Base-by-base conservation (phyloP, 2,888 invertebrate species). In the Pantelozetes paolii region DNA sequence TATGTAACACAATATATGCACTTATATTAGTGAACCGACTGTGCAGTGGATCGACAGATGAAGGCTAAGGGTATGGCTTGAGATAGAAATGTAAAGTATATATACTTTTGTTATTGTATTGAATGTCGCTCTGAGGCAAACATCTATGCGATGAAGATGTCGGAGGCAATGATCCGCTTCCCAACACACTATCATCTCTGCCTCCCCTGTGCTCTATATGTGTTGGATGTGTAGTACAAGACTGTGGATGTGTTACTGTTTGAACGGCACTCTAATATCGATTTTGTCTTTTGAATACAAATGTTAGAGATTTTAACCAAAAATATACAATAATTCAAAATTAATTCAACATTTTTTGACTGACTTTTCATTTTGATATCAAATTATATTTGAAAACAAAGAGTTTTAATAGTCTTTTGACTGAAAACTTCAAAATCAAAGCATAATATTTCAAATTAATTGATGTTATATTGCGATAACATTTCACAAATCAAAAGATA, bases 81-180 rank as follows among this genome's bases (percentile, higher is more conserved):
- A n/a, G n/a, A n/a, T n/a, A n/a, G 8, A 36, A 62, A 32, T 62
- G 20, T 62, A 62, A 54, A 54, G 54, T 54, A 54, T 54, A 54
- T 54, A 23, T 54, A 23, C 20, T 62, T n/a, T 62, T 26, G 59
- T 30, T n/a, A n/a, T n/a, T 15, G 6, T 18, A n/a, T 15, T 9
- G 15, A 62, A 62, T 18, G 18, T 62, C 32, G 62, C 62, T 62
- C 18, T 62, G 32, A 62, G 62, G 62, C 62, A 62, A 32, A 54
- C 54, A 32, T 32, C 9, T 26, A 62, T 28, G 3, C 30, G 59
- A 59, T 59, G 59, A 59, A 59, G 59, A 59, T 59, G 59, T 59
- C 30, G 59, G 26, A 28, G 59, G 20, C 59, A 59, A 59, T 59
- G 59, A 59, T 59, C 59, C 59, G 2, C n/a, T 59, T 59, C 59